These are phyloP conservation scores for Mustela nigripes DNA, from an alignment of 2,113 vertebrate genomes.

Conservation along the genomic window DNA sequence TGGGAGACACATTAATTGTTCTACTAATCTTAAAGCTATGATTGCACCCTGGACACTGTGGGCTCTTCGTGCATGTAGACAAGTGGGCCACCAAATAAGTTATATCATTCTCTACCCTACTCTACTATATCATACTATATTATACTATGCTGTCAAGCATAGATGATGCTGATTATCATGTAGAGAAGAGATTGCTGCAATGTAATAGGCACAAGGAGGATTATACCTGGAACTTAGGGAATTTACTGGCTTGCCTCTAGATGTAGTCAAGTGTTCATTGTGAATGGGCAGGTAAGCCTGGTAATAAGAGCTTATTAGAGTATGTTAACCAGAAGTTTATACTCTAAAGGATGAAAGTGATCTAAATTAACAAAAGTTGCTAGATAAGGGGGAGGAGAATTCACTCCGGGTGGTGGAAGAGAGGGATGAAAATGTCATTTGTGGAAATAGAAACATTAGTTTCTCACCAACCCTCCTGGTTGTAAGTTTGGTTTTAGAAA, in stretches of 20 bases:
- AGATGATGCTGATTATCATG: background rate
- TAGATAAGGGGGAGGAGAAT: background rate
- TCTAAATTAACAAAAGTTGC: background rate
- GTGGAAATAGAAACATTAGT: background rate
- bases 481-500: conserved; percentile 23
- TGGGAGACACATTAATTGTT: background rate
- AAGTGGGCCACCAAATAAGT: background rate
- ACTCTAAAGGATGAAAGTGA: background rate
- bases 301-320: background rate
- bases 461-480: background rate
- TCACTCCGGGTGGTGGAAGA: background rate
- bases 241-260: background rate
- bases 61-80: background rate
- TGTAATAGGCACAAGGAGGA: background rate
- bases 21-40: background rate
- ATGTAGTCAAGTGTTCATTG: background rate
- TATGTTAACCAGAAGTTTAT: background rate
- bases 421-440: background rate
- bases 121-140: no score
- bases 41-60: background rate
- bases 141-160: background rate
- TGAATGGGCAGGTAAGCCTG: background rate
- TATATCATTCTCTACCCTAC: background rate
- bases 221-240: background rate
- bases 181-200: background rate